These are phyloP conservation scores for Elmis aenea DNA, from an alignment of 2,888 invertebrate genomes.

Conservation along the genomic window DNA sequence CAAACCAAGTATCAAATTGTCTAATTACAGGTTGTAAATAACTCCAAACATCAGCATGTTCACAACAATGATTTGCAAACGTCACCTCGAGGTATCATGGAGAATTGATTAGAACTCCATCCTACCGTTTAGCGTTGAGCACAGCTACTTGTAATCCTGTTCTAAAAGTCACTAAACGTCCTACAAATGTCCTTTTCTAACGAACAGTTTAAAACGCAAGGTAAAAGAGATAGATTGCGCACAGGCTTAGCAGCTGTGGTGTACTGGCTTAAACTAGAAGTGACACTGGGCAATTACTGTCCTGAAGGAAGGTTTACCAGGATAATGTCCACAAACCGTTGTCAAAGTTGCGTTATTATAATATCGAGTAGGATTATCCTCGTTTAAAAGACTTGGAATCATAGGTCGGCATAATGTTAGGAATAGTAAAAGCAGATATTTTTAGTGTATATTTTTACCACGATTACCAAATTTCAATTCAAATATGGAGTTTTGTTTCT, in stretches of 20 bases:
- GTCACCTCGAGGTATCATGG: constrained; percentile 9
- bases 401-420: too few species aligned
- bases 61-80: constrained; percentile 6
- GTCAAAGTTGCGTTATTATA: too few species aligned
- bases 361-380: too few species aligned
- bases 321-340: constrained; percentile 11
- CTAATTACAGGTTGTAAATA: too few species aligned
- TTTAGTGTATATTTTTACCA: too few species aligned
- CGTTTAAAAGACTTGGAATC: too few species aligned
- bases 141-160: constrained; percentile 9
- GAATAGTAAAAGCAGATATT: too few species aligned
- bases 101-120: constrained; percentile 15
- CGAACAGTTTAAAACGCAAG: neutral
- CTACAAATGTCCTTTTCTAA: constrained; percentile 1
- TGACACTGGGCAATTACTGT: constrained; percentile 12
- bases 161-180: constrained; percentile 4
- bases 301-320: constrained; percentile 7
- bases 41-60: too few species aligned
- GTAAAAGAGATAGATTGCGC: too few species aligned
- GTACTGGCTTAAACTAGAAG: constrained; percentile 11
- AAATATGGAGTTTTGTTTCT: too few species aligned
- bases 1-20: too few species aligned
- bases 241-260: constrained; percentile 5
- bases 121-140: constrained; percentile 12
- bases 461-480: too few species aligned